Base-by-base conservation (phyloP, 2,797 vertebrate species). In the Tadarida brasiliensis region DNA sequence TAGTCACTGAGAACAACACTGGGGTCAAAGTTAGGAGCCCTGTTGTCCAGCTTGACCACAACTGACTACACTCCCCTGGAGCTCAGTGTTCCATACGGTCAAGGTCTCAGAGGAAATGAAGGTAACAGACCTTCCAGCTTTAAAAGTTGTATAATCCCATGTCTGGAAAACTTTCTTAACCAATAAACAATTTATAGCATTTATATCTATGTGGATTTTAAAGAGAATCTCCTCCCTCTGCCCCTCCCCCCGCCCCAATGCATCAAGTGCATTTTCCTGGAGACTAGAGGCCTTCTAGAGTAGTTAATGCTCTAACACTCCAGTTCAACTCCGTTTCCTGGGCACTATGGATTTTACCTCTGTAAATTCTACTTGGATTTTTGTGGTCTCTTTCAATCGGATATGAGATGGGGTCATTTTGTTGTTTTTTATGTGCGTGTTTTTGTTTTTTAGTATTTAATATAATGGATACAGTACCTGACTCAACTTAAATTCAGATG, bases 21-120 rank as follows among this genome's bases (percentile, higher is more conserved):
- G 4, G 4, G n/a, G 17, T 17, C 26, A 30, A 47, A 39, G 24
- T 11, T 59, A 33, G 57, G 61, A 33, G 33, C 7, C 5, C 39
- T 0, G 0, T 68, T 35, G 22, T 33, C 7, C 22, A 33, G 35
- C 51, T 30, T 54, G 17, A 71, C 77, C 3, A 4, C 12, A 0
- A 22, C 24, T 47, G 16, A 30, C 30, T 80, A 5, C 20, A 17
- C 19, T 83, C 4, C 59, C 16, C n/a, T 3, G 19, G 24, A 26
- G 11, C 15, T 63, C 15, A 44, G 2, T 1, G 7, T 35, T 90
- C 17, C 24, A 2, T 22, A 17, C 68, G 78, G 57, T 93, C 67
- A 63, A 83, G 49, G 81, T 94, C 61, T 63, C 71, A 28, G 20
- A 88, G 14, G 81, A 85, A 95, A 87, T 76, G 59, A 92, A 70